A percentile compares a stretch with the other conserved stretches of the same genome.
These are phyloP conservation scores for Meloidogyne chitwoodi DNA, from an alignment of 1,140 invertebrate species.

Conservation along the genomic window DNA sequence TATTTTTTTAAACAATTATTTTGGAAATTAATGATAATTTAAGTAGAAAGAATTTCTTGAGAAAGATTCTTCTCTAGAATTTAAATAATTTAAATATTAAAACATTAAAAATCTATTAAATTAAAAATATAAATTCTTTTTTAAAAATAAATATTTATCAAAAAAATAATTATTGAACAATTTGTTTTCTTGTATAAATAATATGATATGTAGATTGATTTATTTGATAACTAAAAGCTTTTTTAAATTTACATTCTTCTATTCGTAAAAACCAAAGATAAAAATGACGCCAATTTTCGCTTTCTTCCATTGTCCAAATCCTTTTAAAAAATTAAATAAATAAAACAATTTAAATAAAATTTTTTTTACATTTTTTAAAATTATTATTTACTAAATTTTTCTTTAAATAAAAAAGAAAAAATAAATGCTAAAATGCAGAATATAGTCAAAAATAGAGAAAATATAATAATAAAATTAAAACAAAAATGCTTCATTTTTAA, in stretches of 20 bases:
- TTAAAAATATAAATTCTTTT: background rate
- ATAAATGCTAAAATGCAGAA: slow-evolving; percentile 4
- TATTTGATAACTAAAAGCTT: slow-evolving; percentile 2
- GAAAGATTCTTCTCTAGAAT: too few relatives aligned
- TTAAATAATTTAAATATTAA: too few relatives aligned
- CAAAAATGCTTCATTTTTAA: slow-evolving; percentile 4
- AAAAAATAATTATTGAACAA: too few relatives aligned
- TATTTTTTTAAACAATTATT: too few relatives aligned
- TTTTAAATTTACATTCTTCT: slow-evolving; percentile 5
- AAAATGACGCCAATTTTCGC: slow-evolving; percentile 14
- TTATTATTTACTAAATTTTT: background rate
- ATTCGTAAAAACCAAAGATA: background rate
- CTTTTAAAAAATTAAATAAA: background rate
- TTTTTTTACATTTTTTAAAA: too few relatives aligned
- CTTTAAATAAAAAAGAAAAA: background rate
- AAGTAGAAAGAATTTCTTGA: too few relatives aligned
- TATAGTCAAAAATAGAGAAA: background rate
- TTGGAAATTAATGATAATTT: too few relatives aligned
- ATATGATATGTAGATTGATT: background rate
- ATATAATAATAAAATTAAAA: slow-evolving; percentile 1
- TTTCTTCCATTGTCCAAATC: slow-evolving; percentile 10
- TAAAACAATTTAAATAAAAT: background rate
- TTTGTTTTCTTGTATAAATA: slow-evolving; percentile 2
- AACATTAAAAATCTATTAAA: too few relatives aligned
- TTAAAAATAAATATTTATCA: background rate